These are phyloP conservation scores for Cotesia vestalis DNA, from an alignment of 1,140 invertebrate species.

Conservation along the genomic window DNA sequence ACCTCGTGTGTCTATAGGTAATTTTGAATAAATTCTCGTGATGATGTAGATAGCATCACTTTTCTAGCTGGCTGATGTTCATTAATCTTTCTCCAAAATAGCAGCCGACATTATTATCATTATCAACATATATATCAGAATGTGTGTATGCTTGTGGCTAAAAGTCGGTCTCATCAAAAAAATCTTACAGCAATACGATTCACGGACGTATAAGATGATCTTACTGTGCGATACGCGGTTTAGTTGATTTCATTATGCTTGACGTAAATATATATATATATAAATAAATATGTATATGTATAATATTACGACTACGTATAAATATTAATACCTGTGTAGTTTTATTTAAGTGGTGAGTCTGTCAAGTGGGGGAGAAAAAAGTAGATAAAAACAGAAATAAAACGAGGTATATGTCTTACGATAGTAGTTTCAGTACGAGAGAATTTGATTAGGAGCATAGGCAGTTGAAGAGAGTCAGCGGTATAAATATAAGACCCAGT, in stretches of 20 bases:
- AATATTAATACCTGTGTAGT: not conserved
- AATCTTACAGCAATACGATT: not conserved
- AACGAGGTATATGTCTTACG: too few relatives aligned
- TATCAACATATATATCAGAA: not conserved
- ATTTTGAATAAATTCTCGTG: conserved; percentile 5
- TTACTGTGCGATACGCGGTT: conserved; percentile 15
- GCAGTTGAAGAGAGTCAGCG: too few relatives aligned
- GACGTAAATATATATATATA: too few relatives aligned
- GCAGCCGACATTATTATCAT: conserved; percentile 3
- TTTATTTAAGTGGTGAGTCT: too few relatives aligned
- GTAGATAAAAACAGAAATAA: too few relatives aligned
- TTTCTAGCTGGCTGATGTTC: conserved; percentile 12
- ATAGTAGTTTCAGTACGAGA: too few relatives aligned
- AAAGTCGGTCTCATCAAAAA: conserved; percentile 3
- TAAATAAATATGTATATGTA: too few relatives aligned
- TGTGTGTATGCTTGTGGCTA: not conserved
- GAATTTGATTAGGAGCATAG: too few relatives aligned
- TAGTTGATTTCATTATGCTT: conserved; percentile 3
- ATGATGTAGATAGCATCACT: conserved; percentile 17
- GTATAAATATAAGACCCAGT: too few relatives aligned
- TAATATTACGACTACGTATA: too few relatives aligned
- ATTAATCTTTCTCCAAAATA: conserved; percentile 21
- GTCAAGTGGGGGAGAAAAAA: too few relatives aligned
- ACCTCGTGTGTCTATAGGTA: conserved; percentile 5
- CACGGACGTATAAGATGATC: not conserved